These are phyloP conservation scores for Ostrea denselamellosa DNA, from an alignment of 1,140 invertebrate species.

Conservation along the genomic window DNA sequence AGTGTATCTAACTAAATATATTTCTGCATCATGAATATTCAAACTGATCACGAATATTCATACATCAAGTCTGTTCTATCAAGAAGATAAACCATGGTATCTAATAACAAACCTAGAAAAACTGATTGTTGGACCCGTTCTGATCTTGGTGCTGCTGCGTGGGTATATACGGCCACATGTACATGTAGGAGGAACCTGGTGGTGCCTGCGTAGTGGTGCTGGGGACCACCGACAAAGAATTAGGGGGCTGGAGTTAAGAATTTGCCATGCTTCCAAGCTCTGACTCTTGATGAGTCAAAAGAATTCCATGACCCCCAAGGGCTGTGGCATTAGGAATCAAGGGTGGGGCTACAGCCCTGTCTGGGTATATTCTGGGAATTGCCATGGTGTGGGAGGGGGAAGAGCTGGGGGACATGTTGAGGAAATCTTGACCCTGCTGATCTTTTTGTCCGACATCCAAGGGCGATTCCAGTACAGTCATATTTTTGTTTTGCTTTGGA, in stretches of 20 bases:
- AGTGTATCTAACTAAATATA: neutral
- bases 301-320: neutral
- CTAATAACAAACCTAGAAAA: neutral
- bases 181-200: constrained; percentile 40
- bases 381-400: constrained; percentile 26
- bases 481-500: neutral
- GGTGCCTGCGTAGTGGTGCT: neutral
- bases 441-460: neutral
- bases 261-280: neutral
- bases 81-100: no score
- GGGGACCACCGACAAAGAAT: neutral
- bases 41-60: no score
- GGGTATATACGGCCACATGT: constrained; percentile 42
- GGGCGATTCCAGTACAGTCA: neutral
- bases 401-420: constrained; percentile 17
- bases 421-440: neutral
- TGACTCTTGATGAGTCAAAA: constrained; percentile 19
- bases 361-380: neutral
- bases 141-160: neutral
- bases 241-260: neutral
- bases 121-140: neutral
- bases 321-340: constrained; percentile 35
- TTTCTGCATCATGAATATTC: neutral
- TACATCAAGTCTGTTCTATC: no score
- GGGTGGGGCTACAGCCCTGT: neutral